Evolutionary conservation across 2,888 invertebrate genomes (phyloP).

Genomic region (Mythimna vitellina): DNA sequence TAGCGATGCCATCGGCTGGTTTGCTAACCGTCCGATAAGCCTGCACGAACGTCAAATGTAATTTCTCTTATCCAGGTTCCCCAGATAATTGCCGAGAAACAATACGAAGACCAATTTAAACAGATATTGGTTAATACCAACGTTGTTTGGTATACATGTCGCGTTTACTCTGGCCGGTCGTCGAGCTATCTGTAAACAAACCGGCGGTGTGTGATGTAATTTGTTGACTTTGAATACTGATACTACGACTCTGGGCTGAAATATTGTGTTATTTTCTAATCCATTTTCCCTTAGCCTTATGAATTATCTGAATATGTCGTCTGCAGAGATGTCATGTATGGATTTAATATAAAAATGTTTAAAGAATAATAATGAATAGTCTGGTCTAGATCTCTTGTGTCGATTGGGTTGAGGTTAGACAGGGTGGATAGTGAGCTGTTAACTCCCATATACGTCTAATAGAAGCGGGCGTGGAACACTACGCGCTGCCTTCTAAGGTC

Average conservation of each 20-base stretch:
- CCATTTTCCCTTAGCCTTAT: constrained; percentile 1
- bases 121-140: constrained; percentile 39
- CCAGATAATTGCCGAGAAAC: constrained; percentile 45
- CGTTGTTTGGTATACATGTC: constrained; percentile 51
- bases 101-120: constrained; percentile 45
- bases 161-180: constrained; percentile 30
- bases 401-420: too few species aligned
- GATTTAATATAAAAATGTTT: too few species aligned
- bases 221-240: constrained; percentile 36
- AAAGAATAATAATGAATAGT: too few species aligned
- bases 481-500: too few species aligned
- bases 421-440: too few species aligned
- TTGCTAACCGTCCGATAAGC: constrained; percentile 10
- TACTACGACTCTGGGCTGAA: constrained; percentile 20
- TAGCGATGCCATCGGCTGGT: not conserved
- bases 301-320: too few species aligned
- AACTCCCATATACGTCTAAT: too few species aligned
- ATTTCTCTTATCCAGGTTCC: constrained; percentile 31
- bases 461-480: too few species aligned
- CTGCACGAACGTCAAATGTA: constrained; percentile 13
- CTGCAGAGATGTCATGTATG: too few species aligned
- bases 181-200: constrained; percentile 50
- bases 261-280: constrained; percentile 17
- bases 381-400: too few species aligned
- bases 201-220: constrained; percentile 48